Evolutionary conservation across 2,113 vertebrate species (phyloP).

Genomic region (Sinocyclocheilus maitianheensis): DNA sequence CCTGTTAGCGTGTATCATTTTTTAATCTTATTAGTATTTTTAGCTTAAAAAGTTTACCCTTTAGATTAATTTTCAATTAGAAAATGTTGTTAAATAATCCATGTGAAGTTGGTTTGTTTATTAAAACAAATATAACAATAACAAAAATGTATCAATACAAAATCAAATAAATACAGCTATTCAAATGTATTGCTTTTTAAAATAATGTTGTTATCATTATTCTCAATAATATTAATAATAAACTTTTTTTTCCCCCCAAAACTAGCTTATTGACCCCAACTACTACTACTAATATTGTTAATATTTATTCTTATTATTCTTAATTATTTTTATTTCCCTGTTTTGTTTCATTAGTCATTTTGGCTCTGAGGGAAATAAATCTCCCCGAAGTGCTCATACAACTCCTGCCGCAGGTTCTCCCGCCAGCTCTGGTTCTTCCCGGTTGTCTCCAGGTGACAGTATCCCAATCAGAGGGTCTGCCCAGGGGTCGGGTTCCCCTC

Average conservation of each 20-base stretch:
- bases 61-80: not conserved
- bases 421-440: conserved; percentile 64
- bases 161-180: not conserved
- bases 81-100: not conserved
- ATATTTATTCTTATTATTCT: not conserved
- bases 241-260: no score
- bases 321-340: not conserved
- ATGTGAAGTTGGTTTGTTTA: not conserved
- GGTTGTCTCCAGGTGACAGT: conserved; percentile 67
- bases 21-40: not conserved
- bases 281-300: not conserved
- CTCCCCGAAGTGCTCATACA: conserved; percentile 71
- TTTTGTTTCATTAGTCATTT: conserved; percentile 63
- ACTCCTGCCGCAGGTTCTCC: conserved; percentile 70
- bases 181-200: not conserved
- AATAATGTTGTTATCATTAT: not conserved
- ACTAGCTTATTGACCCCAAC: not conserved
- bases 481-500: conserved; percentile 64
- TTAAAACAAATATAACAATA: not conserved
- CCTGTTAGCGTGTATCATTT: not conserved
- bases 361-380: conserved; percentile 72
- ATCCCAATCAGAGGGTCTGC: conserved; percentile 63
- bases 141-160: not conserved
- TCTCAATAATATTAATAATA: not conserved
- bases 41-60: not conserved